A percentile compares a stretch with the other conserved stretches of the same genome.
These are phyloP conservation scores for Ovibos moschatus DNA, from an alignment of 2,113 vertebrate genomes.

Conservation along the genomic window DNA sequence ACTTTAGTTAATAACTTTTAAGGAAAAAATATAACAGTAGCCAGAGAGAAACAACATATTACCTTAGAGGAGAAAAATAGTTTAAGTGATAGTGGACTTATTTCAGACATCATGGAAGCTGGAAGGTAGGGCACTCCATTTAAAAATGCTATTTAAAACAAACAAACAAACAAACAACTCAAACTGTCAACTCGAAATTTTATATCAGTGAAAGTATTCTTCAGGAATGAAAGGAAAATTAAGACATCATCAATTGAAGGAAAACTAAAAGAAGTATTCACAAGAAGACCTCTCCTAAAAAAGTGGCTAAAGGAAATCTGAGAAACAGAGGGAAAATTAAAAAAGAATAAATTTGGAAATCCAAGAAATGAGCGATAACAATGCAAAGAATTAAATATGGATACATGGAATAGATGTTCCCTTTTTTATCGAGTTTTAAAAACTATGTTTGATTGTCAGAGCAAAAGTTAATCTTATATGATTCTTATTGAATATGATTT, in stretches of 20 bases:
- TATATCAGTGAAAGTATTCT: neutral
- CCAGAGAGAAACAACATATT: neutral
- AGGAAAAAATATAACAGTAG: neutral
- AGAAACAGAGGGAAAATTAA: neutral
- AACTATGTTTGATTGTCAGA: neutral
- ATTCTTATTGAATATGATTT: neutral
- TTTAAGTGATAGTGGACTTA: neutral
- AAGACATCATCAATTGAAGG: neutral
- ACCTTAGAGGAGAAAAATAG: neutral
- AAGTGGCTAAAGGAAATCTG: neutral
- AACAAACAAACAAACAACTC: neutral
- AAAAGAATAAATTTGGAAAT: neutral
- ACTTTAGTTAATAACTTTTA: neutral
- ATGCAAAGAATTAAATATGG: neutral
- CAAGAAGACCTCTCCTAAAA: neutral
- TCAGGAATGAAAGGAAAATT: neutral
- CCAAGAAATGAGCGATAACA: neutral
- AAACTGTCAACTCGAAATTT: neutral
- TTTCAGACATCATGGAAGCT: neutral
- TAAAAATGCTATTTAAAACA: neutral
- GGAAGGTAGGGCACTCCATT: neutral
- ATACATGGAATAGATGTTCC: neutral
- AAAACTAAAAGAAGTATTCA: neutral
- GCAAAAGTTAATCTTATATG: neutral
- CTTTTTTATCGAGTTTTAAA: neutral